Conservation (phyloP, 2,888 invertebrate genomes). For the Dioctria linearis region DNA sequence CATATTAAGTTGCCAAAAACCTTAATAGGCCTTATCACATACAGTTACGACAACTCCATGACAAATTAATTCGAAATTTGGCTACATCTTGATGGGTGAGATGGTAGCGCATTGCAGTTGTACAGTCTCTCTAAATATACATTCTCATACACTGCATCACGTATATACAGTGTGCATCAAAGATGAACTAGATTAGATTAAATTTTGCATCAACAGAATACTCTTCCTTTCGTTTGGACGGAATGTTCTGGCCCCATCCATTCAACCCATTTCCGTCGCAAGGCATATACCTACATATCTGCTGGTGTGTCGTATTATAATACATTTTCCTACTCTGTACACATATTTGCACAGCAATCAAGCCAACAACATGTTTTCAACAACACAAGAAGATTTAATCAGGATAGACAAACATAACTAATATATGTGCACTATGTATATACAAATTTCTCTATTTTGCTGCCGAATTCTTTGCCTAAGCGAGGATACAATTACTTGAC, state of each 20-base stretch:
- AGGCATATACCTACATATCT: too few species aligned
- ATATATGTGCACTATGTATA: too few species aligned
- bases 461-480: too few species aligned
- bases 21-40: too few species aligned
- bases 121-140: neutral
- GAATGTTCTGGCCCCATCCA: neutral
- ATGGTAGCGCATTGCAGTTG: slow-evolving; percentile 20
- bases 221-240: neutral
- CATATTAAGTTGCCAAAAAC: too few species aligned
- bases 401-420: too few species aligned
- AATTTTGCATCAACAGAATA: neutral
- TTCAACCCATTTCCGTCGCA: too few species aligned
- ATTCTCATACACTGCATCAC: neutral
- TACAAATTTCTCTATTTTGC: too few species aligned
- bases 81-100: slow-evolving; percentile 13
- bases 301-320: too few species aligned
- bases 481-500: too few species aligned
- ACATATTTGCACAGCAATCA: neutral
- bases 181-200: slow-evolving; percentile 5
- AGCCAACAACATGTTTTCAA: neutral
- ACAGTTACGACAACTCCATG: slow-evolving; percentile 15
- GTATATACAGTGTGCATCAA: neutral
- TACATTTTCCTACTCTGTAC: neutral
- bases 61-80: slow-evolving; percentile 37
- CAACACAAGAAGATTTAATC: too few species aligned